Evolutionary conservation across 2,113 vertebrate species (phyloP), one percentile per base, ranked within the genome.

Genomic region (Sakesphorus luctuosus): DNA sequence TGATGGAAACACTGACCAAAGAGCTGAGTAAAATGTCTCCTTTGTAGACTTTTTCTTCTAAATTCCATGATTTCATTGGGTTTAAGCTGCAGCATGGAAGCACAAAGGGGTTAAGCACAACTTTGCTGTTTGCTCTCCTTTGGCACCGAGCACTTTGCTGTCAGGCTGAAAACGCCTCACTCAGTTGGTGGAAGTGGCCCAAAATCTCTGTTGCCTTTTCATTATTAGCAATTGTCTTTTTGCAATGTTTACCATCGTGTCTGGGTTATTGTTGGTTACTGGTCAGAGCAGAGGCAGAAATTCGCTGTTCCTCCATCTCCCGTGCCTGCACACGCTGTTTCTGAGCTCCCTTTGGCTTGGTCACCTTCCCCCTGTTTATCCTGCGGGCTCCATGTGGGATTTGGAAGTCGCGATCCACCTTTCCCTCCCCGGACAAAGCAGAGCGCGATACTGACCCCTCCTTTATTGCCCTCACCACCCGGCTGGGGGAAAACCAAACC

Each of bases 71-170:
- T 95, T 97, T 96, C 95, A 93, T 90, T 4, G 80, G 31, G 33
- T 92, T 84, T 47, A 55, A 89, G 74, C 75, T 24, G 68, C 93
- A 87, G 43, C 44, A 7, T 15, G 5, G 50, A 78, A 96, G 93
- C 94, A 94, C 2, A 93, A 73, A 94, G 92, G 94, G 93, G 93
- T 97, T 97, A 96, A 97, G 96, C 88, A 47, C 69, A 94, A 90
- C 77, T 89, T 94, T 72, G 75, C 75, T 71, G 69, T 75, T 96
- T 88, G 88, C 90, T 94, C 90, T 77, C 80, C 53, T 94, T 96
- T 97, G 93, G 96, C 96, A 97, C 18, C 59, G 76, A 40, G 40
- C 35, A 12, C 90, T 61, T 89, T 55, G 94, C 95, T 94, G 84
- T 96, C 87, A 58, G 46, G 92, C 90, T 71, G 82, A 76, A 93